These are phyloP conservation scores for Paraplagusia blochii DNA, from an alignment of 2,113 vertebrate genomes.

Conservation along the genomic window DNA sequence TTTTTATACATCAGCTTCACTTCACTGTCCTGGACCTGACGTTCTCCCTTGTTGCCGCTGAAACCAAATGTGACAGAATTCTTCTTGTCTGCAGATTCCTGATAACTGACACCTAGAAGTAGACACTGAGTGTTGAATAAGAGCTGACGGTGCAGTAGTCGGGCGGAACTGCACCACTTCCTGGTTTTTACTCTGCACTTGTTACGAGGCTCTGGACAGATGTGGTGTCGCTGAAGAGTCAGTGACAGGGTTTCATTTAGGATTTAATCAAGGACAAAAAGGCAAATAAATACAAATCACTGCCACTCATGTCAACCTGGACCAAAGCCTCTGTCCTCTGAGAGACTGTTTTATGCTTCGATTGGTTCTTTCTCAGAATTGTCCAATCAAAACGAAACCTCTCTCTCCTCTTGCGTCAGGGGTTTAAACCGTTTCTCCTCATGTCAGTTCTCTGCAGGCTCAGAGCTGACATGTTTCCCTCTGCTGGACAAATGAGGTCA, in stretches of 20 bases:
- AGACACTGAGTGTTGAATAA: slow-evolving; percentile 25
- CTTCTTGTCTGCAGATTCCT: slow-evolving; percentile 29
- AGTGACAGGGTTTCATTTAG: no score
- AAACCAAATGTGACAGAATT: slow-evolving; percentile 13
- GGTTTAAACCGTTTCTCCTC: no score
- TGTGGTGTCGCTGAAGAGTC: slow-evolving; percentile 40
- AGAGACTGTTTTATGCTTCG: neutral
- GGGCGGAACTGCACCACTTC: slow-evolving; percentile 6
- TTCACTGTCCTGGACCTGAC: no score
- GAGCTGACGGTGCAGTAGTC: slow-evolving; percentile 28
- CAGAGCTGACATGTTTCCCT: no score
- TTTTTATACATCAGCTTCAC: neutral
- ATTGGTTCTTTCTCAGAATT: slow-evolving; percentile 1
- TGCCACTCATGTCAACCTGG: slow-evolving; percentile 28
- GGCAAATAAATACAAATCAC: no score
- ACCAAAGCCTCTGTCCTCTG: slow-evolving; percentile 39
- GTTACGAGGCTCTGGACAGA: slow-evolving; percentile 21
- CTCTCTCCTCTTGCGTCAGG: neutral
- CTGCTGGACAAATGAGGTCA: no score
- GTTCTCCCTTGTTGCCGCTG: neutral
- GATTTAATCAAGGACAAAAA: no score
- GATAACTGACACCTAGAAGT: slow-evolving; percentile 17
- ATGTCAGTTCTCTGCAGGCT: no score
- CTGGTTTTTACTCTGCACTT: slow-evolving; percentile 27
- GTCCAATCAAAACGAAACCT: slow-evolving; percentile 30